Base-by-base conservation (phyloP, 2,113 vertebrate species). In the Perca schrenkii region DNA sequence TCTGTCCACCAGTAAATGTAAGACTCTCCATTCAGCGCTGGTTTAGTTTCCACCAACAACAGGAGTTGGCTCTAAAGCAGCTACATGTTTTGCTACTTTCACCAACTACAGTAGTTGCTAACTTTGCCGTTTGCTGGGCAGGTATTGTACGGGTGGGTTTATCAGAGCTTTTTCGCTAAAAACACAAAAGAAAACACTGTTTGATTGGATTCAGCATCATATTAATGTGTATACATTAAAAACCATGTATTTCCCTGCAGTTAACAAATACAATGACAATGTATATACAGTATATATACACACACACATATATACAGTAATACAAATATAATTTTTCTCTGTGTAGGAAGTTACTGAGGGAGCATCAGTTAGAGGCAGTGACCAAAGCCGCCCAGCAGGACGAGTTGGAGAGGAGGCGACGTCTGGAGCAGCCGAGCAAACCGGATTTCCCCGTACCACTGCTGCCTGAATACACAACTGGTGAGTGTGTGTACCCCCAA, bases 331-430 rank as follows among this genome's bases (percentile, higher is more conserved):
- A 3, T 75, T 31, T 76, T 46, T 54, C 6, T 49, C 4, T 82
- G 15, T 56, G 13, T 81, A 99, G 98, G 90, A 99, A 98, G 92
- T 93, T 99, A 70, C 94, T 99, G 83, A 96, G 97, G 77, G 97
- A 99, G 88, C 97, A 99, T 89, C 98, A 99, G 72, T 86, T 99
- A 88, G 98, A 99, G 88, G 94, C 96, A 0, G 96, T 96, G 89
- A 99, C 98, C 93, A 98, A 98, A 96, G 96, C 95, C 65, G 98
- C 97, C 68, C 98, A 99, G 82, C 97, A 97, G 92, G 98, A 97
- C 78, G 98, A 99, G 91, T 17, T 98, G 78, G 96, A 99, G 87
- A 97, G 98, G 84, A 95, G 97, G 76, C 96, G 95, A 50, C 96
- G 97, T 36, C 94, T 98, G 68, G 97, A 97, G 69, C 96, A 98